These are phyloP conservation scores for Lochmaea capreae DNA, from an alignment of 2,888 invertebrate species.

Conservation along the genomic window DNA sequence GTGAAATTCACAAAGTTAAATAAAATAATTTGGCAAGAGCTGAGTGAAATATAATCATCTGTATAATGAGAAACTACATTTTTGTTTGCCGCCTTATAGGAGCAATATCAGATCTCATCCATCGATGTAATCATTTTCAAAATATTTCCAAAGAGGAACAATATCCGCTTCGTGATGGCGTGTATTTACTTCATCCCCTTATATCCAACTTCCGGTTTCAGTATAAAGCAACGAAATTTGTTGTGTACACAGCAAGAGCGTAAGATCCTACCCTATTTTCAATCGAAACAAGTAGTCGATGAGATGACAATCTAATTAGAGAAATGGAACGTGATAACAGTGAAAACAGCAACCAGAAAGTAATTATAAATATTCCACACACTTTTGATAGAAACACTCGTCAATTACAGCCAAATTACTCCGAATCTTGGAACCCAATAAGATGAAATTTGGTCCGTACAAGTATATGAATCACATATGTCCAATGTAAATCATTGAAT, in stretches of 20 bases:
- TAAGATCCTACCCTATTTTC: constrained; percentile 41
- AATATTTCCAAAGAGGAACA: constrained; percentile 29
- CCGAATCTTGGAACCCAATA: too few relatives aligned
- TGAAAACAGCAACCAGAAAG: too few relatives aligned
- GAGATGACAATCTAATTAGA: not conserved
- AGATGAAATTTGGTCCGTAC: too few relatives aligned
- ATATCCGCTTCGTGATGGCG: constrained; percentile 25
- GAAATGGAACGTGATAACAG: not conserved
- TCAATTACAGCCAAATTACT: too few relatives aligned
- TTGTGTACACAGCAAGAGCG: constrained; percentile 49
- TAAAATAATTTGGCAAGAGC: not conserved
- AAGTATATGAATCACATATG: too few relatives aligned
- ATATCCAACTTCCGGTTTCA: constrained; percentile 35
- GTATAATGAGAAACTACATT: not conserved
- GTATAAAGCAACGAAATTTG: constrained; percentile 37
- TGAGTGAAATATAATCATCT: not conserved
- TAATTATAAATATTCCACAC: too few relatives aligned
- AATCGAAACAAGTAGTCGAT: not conserved
- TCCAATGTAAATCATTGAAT: too few relatives aligned
- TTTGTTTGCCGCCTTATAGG: not conserved
- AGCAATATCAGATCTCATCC: not conserved
- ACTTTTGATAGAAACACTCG: too few relatives aligned
- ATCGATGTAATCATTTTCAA: constrained; percentile 1
- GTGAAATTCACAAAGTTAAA: not conserved
- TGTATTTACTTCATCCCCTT: constrained; percentile 33